Percentiles rank a stretch among this genome's conserved stretches.
These are phyloP conservation scores for Helostoma temminkii DNA, from an alignment of 2,797 vertebrate genomes.

Conservation along the genomic window DNA sequence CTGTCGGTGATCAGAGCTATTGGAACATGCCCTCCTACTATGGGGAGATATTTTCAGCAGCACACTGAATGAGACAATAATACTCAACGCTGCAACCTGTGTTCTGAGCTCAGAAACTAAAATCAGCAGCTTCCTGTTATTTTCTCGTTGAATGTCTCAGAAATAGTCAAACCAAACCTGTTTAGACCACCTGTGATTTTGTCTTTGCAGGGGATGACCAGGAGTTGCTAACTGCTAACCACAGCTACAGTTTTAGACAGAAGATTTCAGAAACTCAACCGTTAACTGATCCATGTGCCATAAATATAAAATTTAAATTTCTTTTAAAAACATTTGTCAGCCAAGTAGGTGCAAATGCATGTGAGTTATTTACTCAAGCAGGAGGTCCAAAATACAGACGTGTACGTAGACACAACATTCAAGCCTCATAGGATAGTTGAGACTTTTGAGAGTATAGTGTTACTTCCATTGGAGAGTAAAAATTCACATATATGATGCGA, in stretches of 20 bases:
- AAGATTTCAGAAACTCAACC: neutral
- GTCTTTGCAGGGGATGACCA: neutral
- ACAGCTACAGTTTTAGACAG: neutral
- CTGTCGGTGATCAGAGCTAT: conserved; percentile 10
- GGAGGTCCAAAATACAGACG: no score
- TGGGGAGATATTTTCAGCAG: no score
- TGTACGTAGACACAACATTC: neutral
- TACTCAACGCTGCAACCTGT: no score
- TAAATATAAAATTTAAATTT: no score
- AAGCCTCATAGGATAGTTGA: neutral
- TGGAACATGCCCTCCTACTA: conserved; percentile 26
- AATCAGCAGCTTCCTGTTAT: conserved; percentile 24
- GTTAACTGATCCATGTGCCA: neutral
- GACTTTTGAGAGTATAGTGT: neutral
- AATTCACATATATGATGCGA: neutral
- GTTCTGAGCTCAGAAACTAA: no score
- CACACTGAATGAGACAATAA: no score
- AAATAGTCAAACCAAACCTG: neutral
- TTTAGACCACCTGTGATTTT: neutral
- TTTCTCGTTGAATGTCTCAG: neutral
- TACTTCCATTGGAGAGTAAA: neutral
- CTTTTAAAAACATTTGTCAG: no score
- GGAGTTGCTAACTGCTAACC: neutral
- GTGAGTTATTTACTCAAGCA: no score
- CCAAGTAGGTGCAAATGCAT: no score